Conservation (phyloP, 2,797 vertebrate genomes). For the Enoplosus armatus region DNA sequence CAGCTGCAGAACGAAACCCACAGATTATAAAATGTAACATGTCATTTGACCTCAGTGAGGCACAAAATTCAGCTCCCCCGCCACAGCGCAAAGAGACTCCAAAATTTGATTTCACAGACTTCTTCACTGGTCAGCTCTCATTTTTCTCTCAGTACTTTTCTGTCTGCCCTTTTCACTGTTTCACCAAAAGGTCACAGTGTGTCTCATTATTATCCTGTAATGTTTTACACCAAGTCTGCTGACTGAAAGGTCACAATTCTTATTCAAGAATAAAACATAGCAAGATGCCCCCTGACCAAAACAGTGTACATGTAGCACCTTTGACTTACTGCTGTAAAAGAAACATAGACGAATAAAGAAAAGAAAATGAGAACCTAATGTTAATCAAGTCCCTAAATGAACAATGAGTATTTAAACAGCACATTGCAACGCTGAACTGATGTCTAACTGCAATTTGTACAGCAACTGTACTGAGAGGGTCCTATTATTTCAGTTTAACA, state of each 20-base stretch:
- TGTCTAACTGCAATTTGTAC: conserved; percentile 25
- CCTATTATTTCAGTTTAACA: conserved; percentile 10
- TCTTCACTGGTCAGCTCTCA: conserved; percentile 59
- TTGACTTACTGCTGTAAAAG: background rate
- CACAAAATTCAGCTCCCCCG: conserved; percentile 36
- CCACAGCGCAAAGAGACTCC: conserved; percentile 50
- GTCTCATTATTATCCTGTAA: conserved; percentile 70
- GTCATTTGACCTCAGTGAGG: conserved; percentile 44
- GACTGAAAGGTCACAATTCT: conserved; percentile 68
- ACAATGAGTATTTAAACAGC: background rate
- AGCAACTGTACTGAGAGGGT: background rate
- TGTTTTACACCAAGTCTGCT: conserved; percentile 63
- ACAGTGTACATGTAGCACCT: conserved; percentile 7
- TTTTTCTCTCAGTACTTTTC: conserved; percentile 37
- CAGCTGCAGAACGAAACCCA: conserved; percentile 15
- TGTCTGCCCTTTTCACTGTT: conserved; percentile 62
- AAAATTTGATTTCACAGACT: conserved; percentile 70
- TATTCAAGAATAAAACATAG: conserved; percentile 54
- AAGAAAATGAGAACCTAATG: background rate
- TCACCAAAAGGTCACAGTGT: conserved; percentile 67
- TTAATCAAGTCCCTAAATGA: background rate
- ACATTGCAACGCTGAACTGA: background rate
- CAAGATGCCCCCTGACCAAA: conserved; percentile 47
- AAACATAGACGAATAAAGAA: background rate
- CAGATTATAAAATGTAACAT: conserved; percentile 45